phyloP scores from a whole-genome alignment of 2,797 vertebrate genomes.

The Bovichtus diacanthus region DNA sequence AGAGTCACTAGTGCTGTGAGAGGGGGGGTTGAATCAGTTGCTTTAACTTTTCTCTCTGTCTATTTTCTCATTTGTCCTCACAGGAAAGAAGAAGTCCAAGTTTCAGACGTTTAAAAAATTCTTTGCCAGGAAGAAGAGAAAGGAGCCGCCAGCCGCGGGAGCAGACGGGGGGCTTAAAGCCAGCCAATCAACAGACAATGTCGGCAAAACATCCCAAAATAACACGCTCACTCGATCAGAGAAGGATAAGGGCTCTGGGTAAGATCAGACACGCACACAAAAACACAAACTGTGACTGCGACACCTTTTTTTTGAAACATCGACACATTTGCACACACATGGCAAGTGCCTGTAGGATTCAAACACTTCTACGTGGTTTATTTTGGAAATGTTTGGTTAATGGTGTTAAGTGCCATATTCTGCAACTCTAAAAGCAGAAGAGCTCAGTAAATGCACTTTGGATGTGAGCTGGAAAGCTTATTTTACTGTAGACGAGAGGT shows the following conservation, averaged over 20 bases:
- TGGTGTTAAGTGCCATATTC: neutral
- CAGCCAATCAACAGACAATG: constrained; percentile 87
- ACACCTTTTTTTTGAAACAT: neutral
- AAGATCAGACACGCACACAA: constrained; percentile 39
- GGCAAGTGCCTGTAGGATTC: neutral
- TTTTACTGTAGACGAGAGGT: neutral
- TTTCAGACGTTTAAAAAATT: constrained; percentile 94
- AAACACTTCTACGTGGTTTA: constrained; percentile 1
- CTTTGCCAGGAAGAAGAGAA: constrained; percentile 94
- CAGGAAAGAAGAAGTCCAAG: constrained; percentile 95
- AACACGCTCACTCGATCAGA: constrained; percentile 73
- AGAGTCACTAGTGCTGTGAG: neutral
- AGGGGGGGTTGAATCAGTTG: neutral
- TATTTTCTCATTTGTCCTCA: neutral
- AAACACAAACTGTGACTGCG: neutral
- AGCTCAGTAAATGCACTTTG: neutral
- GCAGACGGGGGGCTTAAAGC: constrained; percentile 81
- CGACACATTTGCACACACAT: neutral
- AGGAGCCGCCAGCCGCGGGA: constrained; percentile 73
- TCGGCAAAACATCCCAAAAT: constrained; percentile 80
- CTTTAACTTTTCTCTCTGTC: neutral
- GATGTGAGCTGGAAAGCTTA: neutral
- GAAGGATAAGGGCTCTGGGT: constrained; percentile 83
- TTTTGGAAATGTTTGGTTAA: neutral
- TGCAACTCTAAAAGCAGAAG: neutral